These are phyloP conservation scores for Astropecten irregularis DNA, from an alignment of 53 echinoderm and acorn worm species.

Conservation along the genomic window DNA sequence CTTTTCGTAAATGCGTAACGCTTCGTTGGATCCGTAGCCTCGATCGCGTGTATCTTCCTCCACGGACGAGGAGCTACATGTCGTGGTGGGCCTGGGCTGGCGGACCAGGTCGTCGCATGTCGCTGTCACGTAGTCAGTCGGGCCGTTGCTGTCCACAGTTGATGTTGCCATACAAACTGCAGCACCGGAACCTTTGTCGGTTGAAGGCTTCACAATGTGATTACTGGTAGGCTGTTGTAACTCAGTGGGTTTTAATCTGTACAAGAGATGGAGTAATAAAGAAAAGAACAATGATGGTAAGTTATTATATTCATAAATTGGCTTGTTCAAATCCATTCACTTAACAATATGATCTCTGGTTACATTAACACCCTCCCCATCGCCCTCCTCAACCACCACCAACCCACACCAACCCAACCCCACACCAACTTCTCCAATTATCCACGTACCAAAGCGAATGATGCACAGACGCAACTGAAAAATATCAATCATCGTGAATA, in stretches of 20 bases:
- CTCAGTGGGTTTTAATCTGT: not conserved
- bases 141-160: conserved; percentile 31
- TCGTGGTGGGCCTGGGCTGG: conserved; percentile 35
- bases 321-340: too few species aligned
- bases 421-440: too few species aligned
- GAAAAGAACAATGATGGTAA: not conserved
- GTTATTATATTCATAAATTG: too few species aligned
- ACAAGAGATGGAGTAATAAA: not conserved
- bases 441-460: too few species aligned
- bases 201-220: not conserved
- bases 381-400: too few species aligned
- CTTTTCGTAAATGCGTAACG: conserved; percentile 49
- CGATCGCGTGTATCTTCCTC: conserved; percentile 56
- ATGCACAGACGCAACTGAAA: too few species aligned
- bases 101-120: not conserved
- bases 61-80: conserved; percentile 58
- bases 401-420: too few species aligned
- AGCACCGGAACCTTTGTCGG: not conserved
- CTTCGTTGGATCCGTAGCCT: conserved; percentile 65
- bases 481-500: not conserved
- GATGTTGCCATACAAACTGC: conserved; percentile 47
- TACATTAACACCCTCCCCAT: too few species aligned
- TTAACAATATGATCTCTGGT: too few species aligned
- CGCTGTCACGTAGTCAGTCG: conserved; percentile 17
- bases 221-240: not conserved